Percentiles rank a stretch among this genome's conserved stretches.
Evolutionary conservation across 2,113 vertebrate species (phyloP).

Genomic region (Cathartes aura): DNA sequence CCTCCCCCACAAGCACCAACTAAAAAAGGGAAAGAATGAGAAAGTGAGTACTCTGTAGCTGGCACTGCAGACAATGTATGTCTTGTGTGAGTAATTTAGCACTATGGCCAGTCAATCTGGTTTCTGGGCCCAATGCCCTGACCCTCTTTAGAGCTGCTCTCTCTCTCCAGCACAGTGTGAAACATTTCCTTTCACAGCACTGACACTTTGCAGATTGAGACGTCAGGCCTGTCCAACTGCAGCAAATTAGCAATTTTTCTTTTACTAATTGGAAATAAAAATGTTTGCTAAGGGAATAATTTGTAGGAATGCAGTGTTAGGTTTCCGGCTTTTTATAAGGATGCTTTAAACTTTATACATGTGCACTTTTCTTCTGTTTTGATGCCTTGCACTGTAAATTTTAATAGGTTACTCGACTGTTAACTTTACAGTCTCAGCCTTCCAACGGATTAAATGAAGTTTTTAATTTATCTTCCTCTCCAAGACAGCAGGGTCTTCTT

Average conservation of each 20-base stretch:
- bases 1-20: slow-evolving; percentile 48
- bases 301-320: slow-evolving; percentile 75
- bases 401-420: slow-evolving; percentile 54
- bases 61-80: slow-evolving; percentile 91
- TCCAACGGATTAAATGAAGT: slow-evolving; percentile 48
- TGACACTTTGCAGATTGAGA: slow-evolving; percentile 97
- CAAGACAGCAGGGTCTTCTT: not conserved
- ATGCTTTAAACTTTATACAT: slow-evolving; percentile 41
- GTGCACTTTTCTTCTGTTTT: slow-evolving; percentile 41
- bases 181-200: slow-evolving; percentile 87
- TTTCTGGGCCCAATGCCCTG: slow-evolving; percentile 87
- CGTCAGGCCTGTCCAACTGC: slow-evolving; percentile 87
- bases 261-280: slow-evolving; percentile 95
- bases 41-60: slow-evolving; percentile 81
- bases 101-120: slow-evolving; percentile 90
- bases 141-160: slow-evolving; percentile 83
- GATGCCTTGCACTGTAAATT: slow-evolving; percentile 47
- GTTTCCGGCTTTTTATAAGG: slow-evolving; percentile 62
- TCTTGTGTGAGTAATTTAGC: slow-evolving; percentile 93
- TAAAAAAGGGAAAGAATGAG: slow-evolving; percentile 72
- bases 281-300: slow-evolving; percentile 86
- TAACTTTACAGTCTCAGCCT: slow-evolving; percentile 49
- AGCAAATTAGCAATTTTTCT: slow-evolving; percentile 94
- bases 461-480: slow-evolving; percentile 39
- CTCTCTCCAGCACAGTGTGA: slow-evolving; percentile 82